These are phyloP conservation scores for Vultur gryphus DNA, from an alignment of 2,797 vertebrate species.

Conservation along the genomic window DNA sequence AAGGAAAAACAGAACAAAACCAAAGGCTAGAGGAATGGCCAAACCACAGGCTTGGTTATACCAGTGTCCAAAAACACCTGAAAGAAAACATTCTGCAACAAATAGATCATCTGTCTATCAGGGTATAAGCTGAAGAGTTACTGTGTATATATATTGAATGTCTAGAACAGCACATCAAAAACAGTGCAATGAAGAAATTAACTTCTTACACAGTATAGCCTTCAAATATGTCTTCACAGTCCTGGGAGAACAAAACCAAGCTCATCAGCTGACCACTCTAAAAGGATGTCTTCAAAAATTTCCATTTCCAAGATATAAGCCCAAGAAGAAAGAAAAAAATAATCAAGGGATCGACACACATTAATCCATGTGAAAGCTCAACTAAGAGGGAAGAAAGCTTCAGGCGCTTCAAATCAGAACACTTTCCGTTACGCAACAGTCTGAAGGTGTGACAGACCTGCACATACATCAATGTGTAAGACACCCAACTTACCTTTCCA, in stretches of 20 bases:
- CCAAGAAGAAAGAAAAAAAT: not conserved
- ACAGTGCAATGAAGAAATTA: not conserved
- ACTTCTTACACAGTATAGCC: not conserved
- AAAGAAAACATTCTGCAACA: not conserved
- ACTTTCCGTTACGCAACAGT: not conserved
- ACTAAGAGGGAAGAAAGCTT: not conserved
- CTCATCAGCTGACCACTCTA: not conserved
- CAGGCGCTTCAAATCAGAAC: not conserved
- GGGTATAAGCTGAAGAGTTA: not conserved
- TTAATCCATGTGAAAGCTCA: not conserved
- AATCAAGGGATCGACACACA: not conserved
- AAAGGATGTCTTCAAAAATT: not conserved
- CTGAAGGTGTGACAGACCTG: not conserved
- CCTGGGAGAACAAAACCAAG: not conserved
- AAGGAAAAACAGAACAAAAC: not conserved
- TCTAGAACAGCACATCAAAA: not conserved
- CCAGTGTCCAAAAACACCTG: not conserved
- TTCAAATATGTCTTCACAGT: not conserved
- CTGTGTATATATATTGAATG: not conserved
- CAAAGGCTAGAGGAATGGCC: not conserved
- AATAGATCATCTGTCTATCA: not conserved
- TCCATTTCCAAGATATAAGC: not conserved
- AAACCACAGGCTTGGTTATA: not conserved
- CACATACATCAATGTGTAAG: too few relatives aligned
- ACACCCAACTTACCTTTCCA: not conserved